Base-by-base conservation (phyloP, 1,140 invertebrate genomes). In the Cotesia glomerata region DNA sequence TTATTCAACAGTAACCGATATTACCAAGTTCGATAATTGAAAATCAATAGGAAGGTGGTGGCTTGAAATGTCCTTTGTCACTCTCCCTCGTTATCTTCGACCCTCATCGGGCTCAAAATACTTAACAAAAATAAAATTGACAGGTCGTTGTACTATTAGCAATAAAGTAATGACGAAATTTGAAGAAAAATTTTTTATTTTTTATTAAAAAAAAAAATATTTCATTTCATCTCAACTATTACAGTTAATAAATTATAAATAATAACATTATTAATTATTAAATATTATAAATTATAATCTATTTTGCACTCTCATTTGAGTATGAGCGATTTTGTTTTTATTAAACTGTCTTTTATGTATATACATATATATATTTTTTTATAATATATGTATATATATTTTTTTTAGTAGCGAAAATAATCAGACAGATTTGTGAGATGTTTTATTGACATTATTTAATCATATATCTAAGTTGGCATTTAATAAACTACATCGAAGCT, bases 341-440 rank as follows among this genome's bases (percentile, higher is more conserved):
- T 63, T 63, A 35, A 35, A 35, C n/a, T 65, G 45, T 18, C 45
- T n/a, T 49, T 7, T 51, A 9, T 51, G 26, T 65, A 52, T 65
- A 39, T 65, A 32, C 26, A 45, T 45, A 45, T 45, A 45, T 45
- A 45, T 45, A 45, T 45, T 9, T 39, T 8, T 8, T 8, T 39
- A 39, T 39, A 39, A 5, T 39, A 39, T 39, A 45, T 45, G 11
- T 45, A 39, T 45, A 45, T 45, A 45, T 45, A 45, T 39, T 45
- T 9, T 8, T 45, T 49, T 39, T 9, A 11, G 18, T 61, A 71
- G 58, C 59, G 56, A 71, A 71, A 71, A 63, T 71, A 71, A 71
- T 71, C 51, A 49, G 39, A 65, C 45, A 62, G 16, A 26, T 13
- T 52, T 11, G 32, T 52, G 36, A 45, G 32, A 68, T 35, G 16